These are phyloP conservation scores for Chaenocephalus aceratus DNA, from an alignment of 2,113 vertebrate species.

Conservation along the genomic window DNA sequence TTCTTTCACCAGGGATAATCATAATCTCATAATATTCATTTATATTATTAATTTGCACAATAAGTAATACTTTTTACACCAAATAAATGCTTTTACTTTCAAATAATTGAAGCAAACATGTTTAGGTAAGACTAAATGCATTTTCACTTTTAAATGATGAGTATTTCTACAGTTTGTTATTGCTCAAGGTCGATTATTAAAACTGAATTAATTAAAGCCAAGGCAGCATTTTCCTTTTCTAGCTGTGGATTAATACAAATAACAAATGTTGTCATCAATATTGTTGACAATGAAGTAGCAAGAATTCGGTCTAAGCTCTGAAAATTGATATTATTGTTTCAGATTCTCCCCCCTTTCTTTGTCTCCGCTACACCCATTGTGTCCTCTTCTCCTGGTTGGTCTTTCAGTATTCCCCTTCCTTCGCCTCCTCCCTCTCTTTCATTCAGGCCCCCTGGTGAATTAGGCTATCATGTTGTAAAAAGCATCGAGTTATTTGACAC, in stretches of 20 bases:
- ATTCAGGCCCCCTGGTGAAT: constrained; percentile 63
- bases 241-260: constrained; percentile 1
- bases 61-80: not conserved
- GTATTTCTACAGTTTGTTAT: not conserved
- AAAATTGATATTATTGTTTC: constrained; percentile 74
- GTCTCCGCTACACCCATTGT: constrained; percentile 64
- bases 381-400: constrained; percentile 57
- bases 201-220: not conserved
- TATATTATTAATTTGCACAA: not conserved
- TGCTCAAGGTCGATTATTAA: too few species aligned
- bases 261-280: constrained; percentile 43
- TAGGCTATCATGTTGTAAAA: constrained; percentile 76
- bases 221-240: not conserved
- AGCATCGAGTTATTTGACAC: constrained; percentile 71
- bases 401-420: constrained; percentile 42
- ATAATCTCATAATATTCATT: not conserved
- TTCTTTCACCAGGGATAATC: not conserved
- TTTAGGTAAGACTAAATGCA: too few species aligned
- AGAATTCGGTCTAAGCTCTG: constrained; percentile 52
- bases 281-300: constrained; percentile 33
- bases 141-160: not conserved
- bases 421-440: constrained; percentile 43
- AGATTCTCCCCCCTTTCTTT: constrained; percentile 43
- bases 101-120: not conserved
- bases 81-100: not conserved